Conservation (phyloP, 2,888 invertebrate species). For the Scaptodrosophila latifasciaeformis region DNA sequence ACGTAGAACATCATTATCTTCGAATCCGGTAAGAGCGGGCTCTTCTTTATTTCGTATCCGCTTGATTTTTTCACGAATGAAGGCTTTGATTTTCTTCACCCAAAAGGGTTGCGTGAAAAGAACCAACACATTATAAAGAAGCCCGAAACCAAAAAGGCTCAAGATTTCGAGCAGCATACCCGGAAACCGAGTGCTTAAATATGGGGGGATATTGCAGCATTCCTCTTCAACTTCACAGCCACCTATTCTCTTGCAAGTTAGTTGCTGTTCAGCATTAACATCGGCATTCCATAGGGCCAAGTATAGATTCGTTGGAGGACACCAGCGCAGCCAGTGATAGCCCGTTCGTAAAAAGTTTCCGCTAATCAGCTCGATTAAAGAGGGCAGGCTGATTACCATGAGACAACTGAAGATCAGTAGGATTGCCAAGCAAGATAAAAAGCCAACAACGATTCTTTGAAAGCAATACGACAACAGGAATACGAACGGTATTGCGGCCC, state of each 20-base stretch:
- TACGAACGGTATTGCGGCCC: constrained; percentile 16
- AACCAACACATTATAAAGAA: neutral
- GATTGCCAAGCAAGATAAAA: constrained; percentile 5
- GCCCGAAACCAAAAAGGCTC: neutral
- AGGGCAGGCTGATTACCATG: neutral
- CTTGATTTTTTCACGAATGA: neutral
- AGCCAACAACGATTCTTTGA: neutral
- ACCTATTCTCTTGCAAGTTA: constrained; percentile 1
- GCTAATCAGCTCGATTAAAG: too few relatives aligned
- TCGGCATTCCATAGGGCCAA: constrained; percentile 12
- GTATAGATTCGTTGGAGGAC: constrained; percentile 19
- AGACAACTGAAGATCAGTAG: constrained; percentile 15
- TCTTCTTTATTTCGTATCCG: neutral
- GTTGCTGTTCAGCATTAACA: constrained; percentile 6
- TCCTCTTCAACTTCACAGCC: neutral
- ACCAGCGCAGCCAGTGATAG: too few relatives aligned
- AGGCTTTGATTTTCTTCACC: neutral
- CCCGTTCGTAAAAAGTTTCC: too few relatives aligned
- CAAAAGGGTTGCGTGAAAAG: too few relatives aligned
- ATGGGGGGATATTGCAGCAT: neutral
- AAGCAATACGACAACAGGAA: neutral
- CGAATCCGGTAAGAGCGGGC: neutral
- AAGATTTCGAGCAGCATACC: constrained; percentile 1
- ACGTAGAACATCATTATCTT: neutral
- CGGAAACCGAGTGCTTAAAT: constrained; percentile 2